Evolutionary conservation across 2,797 vertebrate genomes (phyloP).

Genomic region (Novumbra hubbsi): DNA sequence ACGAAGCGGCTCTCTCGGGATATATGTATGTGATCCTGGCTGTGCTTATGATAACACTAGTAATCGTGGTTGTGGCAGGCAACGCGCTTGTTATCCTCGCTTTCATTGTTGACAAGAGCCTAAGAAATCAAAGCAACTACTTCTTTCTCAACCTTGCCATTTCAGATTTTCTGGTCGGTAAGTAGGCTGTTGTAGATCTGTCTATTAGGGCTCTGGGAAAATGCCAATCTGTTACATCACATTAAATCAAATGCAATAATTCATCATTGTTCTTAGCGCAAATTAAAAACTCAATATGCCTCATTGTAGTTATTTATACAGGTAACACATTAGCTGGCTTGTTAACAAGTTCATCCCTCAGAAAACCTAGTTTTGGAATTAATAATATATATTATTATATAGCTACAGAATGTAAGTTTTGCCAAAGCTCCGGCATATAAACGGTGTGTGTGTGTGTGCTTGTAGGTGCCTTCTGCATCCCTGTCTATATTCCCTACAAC

Average conservation of each 20-base stretch:
- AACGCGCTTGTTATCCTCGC: slow-evolving; percentile 87
- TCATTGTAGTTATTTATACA: not conserved
- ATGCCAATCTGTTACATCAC: not conserved
- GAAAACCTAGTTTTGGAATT: not conserved
- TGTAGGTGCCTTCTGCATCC: slow-evolving; percentile 85
- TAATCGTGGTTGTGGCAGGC: slow-evolving; percentile 81
- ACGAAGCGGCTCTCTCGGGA: slow-evolving; percentile 61
- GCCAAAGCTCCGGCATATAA: not conserved
- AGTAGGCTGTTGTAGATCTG: slow-evolving; percentile 52
- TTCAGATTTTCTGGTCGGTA: slow-evolving; percentile 88
- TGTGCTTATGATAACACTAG: slow-evolving; percentile 80
- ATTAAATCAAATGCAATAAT: not conserved
- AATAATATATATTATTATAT: too few species aligned
- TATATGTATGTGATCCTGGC: slow-evolving; percentile 72
- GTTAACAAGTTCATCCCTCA: not conserved
- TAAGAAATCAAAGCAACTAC: slow-evolving; percentile 87
- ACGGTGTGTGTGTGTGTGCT: slow-evolving; percentile 21
- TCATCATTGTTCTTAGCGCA: slow-evolving; percentile 4
- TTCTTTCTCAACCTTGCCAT: slow-evolving; percentile 91
- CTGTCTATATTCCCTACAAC: slow-evolving; percentile 84
- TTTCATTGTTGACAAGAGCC: slow-evolving; percentile 86
- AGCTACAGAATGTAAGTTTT: not conserved
- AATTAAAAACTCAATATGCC: not conserved
- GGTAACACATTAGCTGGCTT: not conserved
- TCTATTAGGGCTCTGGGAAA: not conserved